These are phyloP conservation scores for Salpingus planirostris DNA, from an alignment of 2,888 invertebrate genomes.

Conservation along the genomic window DNA sequence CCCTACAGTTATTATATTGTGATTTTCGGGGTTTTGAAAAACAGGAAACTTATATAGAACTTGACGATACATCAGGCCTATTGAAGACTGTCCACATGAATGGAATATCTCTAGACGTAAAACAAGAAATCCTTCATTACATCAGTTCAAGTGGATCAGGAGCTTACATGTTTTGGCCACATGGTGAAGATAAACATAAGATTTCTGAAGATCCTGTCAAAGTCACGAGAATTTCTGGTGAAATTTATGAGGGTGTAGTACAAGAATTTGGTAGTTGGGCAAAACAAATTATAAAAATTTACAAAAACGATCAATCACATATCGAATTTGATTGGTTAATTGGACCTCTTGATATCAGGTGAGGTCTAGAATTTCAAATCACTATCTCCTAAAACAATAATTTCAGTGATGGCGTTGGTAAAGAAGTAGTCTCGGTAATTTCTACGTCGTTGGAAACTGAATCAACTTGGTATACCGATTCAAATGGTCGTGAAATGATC, in stretches of 20 bases:
- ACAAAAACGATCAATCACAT: slow-evolving; percentile 43
- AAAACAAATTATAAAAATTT: slow-evolving; percentile 62
- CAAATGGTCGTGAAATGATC: slow-evolving; percentile 67
- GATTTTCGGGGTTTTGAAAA: too few species aligned
- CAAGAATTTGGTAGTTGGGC: slow-evolving; percentile 59
- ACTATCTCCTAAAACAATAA: too few species aligned
- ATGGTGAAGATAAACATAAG: neutral
- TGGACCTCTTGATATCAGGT: slow-evolving; percentile 58
- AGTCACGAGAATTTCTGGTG: slow-evolving; percentile 32
- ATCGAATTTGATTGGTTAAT: slow-evolving; percentile 69
- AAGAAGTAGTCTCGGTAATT: slow-evolving; percentile 60
- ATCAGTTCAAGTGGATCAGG: slow-evolving; percentile 4
- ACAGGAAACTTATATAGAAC: slow-evolving; percentile 33
- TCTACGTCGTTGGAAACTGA: slow-evolving; percentile 46
- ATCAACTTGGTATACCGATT: slow-evolving; percentile 63
- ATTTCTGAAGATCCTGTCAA: neutral
- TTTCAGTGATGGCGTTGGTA: slow-evolving; percentile 52
- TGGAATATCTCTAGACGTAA: slow-evolving; percentile 5
- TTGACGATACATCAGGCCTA: slow-evolving; percentile 6
- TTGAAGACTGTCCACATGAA: slow-evolving; percentile 8
- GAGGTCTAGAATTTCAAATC: too few species aligned
- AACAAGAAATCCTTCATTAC: slow-evolving; percentile 9
- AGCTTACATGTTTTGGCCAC: slow-evolving; percentile 12
- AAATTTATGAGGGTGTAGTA: slow-evolving; percentile 50
- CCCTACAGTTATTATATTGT: too few species aligned